These are phyloP conservation scores for Eptatretus burgeri DNA, from an alignment of 2,113 vertebrate species.

Conservation along the genomic window DNA sequence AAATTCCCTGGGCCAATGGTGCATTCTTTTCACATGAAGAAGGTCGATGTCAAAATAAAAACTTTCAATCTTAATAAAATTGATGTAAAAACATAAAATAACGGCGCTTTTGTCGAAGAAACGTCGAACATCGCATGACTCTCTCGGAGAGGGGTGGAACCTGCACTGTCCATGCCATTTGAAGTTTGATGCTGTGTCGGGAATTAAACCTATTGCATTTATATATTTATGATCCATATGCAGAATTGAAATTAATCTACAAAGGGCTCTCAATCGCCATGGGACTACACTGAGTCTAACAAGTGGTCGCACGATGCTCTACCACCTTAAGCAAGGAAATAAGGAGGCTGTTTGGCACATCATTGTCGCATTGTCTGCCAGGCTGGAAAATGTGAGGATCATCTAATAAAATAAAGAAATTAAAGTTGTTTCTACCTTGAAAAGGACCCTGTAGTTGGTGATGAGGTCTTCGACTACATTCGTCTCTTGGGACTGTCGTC, in stretches of 20 bases:
- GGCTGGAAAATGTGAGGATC: background rate
- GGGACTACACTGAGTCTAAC: background rate
- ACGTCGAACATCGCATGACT: no score
- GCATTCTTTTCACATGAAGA: background rate
- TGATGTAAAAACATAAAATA: no score
- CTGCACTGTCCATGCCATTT: no score
- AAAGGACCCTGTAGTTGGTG: constrained; percentile 52
- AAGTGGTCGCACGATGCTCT: background rate
- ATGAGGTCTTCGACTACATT: constrained; percentile 81
- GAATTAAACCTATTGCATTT: no score
- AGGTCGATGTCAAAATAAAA: background rate
- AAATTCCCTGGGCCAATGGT: background rate
- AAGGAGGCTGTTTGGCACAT: constrained; percentile 1
- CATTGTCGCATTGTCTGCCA: background rate
- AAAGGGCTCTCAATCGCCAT: background rate
- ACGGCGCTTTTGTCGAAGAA: no score
- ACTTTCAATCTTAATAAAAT: background rate
- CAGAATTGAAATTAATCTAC: background rate
- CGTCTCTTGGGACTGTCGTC: constrained; percentile 70
- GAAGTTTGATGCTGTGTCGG: no score
- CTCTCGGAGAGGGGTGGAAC: no score
- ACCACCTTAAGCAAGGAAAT: background rate
- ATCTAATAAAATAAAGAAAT: background rate
- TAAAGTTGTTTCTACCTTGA: constrained; percentile 26
- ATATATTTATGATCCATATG: no score